Conservation (phyloP, 2,797 vertebrate genomes). For the Podarcis lilfordi region DNA sequence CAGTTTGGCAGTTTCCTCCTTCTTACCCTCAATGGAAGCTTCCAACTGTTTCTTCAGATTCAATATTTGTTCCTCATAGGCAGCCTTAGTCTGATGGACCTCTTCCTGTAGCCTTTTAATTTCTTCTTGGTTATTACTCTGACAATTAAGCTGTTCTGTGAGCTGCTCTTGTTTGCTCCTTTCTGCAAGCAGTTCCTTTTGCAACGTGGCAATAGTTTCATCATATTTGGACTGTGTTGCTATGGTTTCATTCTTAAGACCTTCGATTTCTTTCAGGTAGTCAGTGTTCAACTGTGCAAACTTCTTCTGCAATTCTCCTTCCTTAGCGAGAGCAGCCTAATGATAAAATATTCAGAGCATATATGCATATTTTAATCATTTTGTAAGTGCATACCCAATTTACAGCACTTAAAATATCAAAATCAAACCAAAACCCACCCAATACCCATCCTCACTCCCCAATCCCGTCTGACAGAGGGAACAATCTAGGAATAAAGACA, state of each 20-base stretch:
- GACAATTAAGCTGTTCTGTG: conserved; percentile 75
- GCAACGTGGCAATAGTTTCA: conserved; percentile 81
- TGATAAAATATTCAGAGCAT: conserved; percentile 60
- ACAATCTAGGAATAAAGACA: not conserved
- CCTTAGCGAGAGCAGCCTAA: conserved; percentile 80
- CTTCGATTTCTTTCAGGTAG: conserved; percentile 78
- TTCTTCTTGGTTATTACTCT: conserved; percentile 72
- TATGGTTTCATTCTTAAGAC: conserved; percentile 79
- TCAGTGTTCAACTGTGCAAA: conserved; percentile 76
- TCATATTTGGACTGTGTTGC: conserved; percentile 77
- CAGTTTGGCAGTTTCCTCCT: conserved; percentile 75
- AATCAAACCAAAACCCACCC: not conserved
- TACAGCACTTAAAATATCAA: not conserved
- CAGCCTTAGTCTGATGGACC: conserved; percentile 69
- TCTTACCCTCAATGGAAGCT: conserved; percentile 72
- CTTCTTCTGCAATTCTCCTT: conserved; percentile 78
- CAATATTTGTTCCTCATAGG: conserved; percentile 82
- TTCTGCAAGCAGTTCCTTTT: conserved; percentile 80
- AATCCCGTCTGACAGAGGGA: not conserved
- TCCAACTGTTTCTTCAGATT: conserved; percentile 81
- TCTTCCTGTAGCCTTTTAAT: conserved; percentile 73
- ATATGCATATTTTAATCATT: not conserved
- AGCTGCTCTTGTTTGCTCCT: conserved; percentile 74
- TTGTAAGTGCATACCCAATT: not conserved
- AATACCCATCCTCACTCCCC: not conserved